A percentile compares a stretch with the other conserved stretches of the same genome.
Evolutionary conservation across 2,113 vertebrate species (phyloP).

Genomic region (Gobiocypris rarus): DNA sequence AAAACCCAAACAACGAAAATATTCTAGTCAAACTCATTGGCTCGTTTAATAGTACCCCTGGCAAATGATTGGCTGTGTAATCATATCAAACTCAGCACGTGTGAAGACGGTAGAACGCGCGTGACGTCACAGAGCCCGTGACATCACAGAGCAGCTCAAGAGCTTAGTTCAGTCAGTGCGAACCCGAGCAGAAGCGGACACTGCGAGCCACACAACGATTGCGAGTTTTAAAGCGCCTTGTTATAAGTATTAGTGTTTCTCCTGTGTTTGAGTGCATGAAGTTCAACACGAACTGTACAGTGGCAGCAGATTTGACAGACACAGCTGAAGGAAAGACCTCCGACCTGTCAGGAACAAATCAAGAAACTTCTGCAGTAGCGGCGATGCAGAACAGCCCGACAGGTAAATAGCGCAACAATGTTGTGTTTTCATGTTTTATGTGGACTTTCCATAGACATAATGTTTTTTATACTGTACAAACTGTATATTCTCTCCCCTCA

Average conservation of each 20-base stretch:
- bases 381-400: not conserved
- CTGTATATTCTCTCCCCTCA: too few relatives aligned
- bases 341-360: too few relatives aligned
- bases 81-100: too few relatives aligned
- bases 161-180: not conserved
- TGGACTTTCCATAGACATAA: too few relatives aligned
- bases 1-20: too few relatives aligned
- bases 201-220: too few relatives aligned
- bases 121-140: not conserved
- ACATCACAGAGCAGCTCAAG: not conserved
- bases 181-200: not conserved
- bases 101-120: too few relatives aligned
- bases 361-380: not conserved
- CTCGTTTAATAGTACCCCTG: too few relatives aligned
- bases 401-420: not conserved
- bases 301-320: not conserved
- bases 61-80: too few relatives aligned
- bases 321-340: not conserved
- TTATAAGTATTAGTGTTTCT: not conserved
- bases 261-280: not conserved
- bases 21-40: too few relatives aligned
- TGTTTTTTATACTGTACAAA: too few relatives aligned
- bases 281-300: not conserved
- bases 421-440: too few relatives aligned
- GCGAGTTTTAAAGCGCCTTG: not conserved